Conservation (phyloP, 2,797 vertebrate species). For the Tinamus major region DNA sequence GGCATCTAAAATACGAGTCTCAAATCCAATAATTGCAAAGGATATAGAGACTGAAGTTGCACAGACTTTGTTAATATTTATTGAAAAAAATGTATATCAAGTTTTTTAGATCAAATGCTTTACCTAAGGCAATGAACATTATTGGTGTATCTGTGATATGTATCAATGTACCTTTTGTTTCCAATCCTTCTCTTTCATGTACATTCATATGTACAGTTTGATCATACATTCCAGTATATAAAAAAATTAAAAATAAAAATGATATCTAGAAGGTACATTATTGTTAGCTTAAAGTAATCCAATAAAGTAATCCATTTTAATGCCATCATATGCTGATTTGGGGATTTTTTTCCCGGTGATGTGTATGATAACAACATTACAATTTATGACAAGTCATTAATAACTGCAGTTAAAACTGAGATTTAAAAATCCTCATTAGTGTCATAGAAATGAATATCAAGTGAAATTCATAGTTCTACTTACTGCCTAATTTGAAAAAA, state of each 20-base stretch:
- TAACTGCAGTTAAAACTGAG: neutral
- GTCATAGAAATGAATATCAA: neutral
- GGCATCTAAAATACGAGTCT: constrained; percentile 29
- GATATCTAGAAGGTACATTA: neutral
- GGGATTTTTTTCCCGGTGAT: neutral
- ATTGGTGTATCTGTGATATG: neutral
- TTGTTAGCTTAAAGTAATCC: neutral
- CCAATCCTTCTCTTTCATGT: neutral
- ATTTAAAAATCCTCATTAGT: neutral
- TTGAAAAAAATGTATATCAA: neutral
- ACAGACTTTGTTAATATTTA: constrained; percentile 16
- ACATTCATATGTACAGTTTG: neutral
- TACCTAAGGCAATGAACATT: neutral
- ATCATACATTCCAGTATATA: neutral
- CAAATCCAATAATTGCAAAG: neutral
- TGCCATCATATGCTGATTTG: neutral
- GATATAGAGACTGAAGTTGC: constrained; percentile 22
- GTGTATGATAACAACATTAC: neutral
- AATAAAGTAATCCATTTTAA: neutral
- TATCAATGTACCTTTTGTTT: neutral
- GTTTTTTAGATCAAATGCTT: constrained; percentile 6
- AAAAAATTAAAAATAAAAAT: neutral
- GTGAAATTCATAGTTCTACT: neutral
- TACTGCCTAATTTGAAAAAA: neutral
- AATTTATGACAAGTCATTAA: neutral